These are phyloP conservation scores for Virgularia gustaviana DNA, from an alignment of 92 coral and sea anemone species.

Conservation along the genomic window DNA sequence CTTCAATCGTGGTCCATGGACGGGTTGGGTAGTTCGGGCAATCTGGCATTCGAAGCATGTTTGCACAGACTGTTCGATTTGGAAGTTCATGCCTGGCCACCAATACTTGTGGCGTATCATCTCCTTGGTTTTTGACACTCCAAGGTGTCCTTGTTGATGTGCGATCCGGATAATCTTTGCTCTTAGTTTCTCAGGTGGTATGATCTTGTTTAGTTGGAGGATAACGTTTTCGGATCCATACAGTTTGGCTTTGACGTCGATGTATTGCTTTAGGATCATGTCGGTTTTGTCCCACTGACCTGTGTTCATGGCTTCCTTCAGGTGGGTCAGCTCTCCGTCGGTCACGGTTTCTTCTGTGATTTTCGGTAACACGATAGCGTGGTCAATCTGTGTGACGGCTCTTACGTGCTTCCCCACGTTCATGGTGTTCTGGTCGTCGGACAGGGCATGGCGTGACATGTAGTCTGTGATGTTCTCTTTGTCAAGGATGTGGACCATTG, in stretches of 20 bases:
- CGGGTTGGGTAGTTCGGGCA: constrained; percentile 46
- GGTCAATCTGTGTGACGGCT: constrained; percentile 44
- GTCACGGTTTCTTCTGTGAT: constrained; percentile 40
- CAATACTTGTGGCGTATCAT: constrained; percentile 49
- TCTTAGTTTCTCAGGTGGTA: constrained; percentile 46
- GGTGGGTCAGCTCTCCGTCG: constrained; percentile 40
- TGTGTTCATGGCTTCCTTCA: constrained; percentile 35
- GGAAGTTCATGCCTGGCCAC: constrained; percentile 49
- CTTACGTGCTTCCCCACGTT: constrained; percentile 33
- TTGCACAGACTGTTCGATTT: constrained; percentile 42
- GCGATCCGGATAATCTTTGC: constrained; percentile 39
- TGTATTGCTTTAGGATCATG: constrained; percentile 36
- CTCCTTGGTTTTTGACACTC: constrained; percentile 50
- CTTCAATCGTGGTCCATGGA: constrained; percentile 52
- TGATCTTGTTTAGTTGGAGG: constrained; percentile 47
- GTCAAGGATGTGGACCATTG: constrained; percentile 48
- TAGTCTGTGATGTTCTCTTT: constrained; percentile 48
- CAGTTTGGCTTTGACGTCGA: constrained; percentile 37
- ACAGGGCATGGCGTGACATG: constrained; percentile 51
- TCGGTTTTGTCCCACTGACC: constrained; percentile 48
- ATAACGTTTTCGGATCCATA: constrained; percentile 44
- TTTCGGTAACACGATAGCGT: constrained; percentile 44
- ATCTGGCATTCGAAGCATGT: constrained; percentile 59
- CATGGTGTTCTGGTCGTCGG: not conserved
- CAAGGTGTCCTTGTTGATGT: constrained; percentile 56